Percentiles rank a stretch among this genome's conserved stretches.
These are phyloP conservation scores for Sceloporus tristichus DNA, from an alignment of 2,113 vertebrate genomes.

Conservation along the genomic window DNA sequence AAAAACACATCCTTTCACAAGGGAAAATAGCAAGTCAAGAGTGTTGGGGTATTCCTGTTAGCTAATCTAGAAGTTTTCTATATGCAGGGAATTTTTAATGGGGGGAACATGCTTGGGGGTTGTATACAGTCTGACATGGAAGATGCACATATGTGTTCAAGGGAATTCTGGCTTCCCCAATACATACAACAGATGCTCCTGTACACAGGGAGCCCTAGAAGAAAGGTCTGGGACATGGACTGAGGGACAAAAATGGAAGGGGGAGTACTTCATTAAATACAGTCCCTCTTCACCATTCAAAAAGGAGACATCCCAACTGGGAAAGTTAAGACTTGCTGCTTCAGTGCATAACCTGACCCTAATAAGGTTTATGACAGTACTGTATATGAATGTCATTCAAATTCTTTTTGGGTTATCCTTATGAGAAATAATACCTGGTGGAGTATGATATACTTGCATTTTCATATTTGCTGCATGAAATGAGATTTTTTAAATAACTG, in stretches of 20 bases:
- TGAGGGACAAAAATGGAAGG: not conserved
- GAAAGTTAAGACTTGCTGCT: not conserved
- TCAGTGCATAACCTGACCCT: not conserved
- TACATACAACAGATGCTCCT: not conserved
- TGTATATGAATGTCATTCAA: not conserved
- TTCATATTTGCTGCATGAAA: not conserved
- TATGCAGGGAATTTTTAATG: not conserved
- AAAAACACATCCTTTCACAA: not conserved
- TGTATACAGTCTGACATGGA: not conserved
- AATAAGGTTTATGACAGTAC: not conserved
- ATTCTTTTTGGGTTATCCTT: not conserved
- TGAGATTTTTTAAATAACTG: constrained; percentile 3
- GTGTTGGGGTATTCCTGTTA: too few species aligned
- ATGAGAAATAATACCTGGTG: not conserved
- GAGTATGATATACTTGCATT: not conserved
- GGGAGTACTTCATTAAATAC: not conserved
- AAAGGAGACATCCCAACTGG: not conserved
- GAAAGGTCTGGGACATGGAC: not conserved
- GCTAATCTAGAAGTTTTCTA: not conserved
- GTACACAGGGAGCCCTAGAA: too few species aligned
- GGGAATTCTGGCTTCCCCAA: not conserved
- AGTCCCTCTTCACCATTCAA: not conserved
- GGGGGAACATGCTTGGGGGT: not conserved
- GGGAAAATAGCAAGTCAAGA: not conserved
- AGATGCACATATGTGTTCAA: not conserved